Conservation (phyloP, 2,797 vertebrate species). For the Synaphobranchus kaupii region DNA sequence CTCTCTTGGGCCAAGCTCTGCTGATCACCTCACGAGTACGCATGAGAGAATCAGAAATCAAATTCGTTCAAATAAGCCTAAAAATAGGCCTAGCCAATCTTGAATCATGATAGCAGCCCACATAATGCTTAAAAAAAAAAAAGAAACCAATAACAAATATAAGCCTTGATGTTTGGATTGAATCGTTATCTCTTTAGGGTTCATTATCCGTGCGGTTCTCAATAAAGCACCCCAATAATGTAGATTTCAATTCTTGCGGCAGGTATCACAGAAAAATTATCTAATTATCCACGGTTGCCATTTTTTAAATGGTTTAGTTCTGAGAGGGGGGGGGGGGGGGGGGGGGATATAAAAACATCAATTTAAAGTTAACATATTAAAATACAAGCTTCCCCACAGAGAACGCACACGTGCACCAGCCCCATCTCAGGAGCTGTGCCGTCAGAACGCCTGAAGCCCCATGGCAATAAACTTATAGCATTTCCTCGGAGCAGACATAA, state of each 20-base stretch:
- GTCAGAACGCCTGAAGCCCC: neutral
- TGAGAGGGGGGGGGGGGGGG: neutral
- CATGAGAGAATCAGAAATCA: no score
- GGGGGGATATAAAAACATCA: neutral
- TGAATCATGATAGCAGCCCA: no score
- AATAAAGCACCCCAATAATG: no score
- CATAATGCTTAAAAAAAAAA: no score
- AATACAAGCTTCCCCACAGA: neutral
- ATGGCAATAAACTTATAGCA: neutral
- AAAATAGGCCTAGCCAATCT: no score
- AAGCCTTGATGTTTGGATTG: no score
- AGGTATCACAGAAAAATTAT: neutral
- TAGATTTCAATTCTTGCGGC: neutral
- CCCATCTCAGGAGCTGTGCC: constrained; percentile 3
- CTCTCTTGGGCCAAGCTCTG: no score
- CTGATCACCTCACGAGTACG: no score
- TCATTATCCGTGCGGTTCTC: no score
- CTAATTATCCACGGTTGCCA: neutral
- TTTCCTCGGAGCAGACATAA: neutral
- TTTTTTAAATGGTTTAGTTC: neutral
- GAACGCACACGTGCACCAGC: neutral
- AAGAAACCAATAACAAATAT: no score
- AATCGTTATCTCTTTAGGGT: no score
- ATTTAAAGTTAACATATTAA: neutral
- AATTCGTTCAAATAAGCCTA: no score